Base-by-base conservation (phyloP, 2,888 invertebrate genomes). In the Steinernema carpocapsae region DNA sequence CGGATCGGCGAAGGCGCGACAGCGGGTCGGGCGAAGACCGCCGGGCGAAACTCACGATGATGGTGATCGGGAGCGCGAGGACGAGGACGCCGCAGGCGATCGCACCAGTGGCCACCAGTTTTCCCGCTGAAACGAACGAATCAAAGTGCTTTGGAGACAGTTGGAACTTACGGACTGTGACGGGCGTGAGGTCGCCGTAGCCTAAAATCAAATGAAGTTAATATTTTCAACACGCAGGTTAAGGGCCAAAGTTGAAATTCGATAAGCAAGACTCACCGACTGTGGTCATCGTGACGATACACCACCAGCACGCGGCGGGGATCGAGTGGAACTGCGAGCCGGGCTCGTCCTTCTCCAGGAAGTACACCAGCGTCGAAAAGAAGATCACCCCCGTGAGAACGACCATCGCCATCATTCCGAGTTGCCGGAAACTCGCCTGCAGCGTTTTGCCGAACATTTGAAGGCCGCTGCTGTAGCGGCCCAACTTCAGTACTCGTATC, bases 361-460 rank as follows among this genome's bases (percentile, higher is more conserved):
- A 85, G 75, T 85, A 85, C 29, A 85, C 82, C 12, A 85, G 75
- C 12, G 85, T 85, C 7, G 82, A 81, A 79, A 85, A 85, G 80
- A 85, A 85, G 29, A 85, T 84, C 64, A 85, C 84, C 12, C 85
- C 85, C 4, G 85, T 85, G 73, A 82, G 74, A 26, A 85, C 84
- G 10, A 85, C 85, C 83, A 85, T 84, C 4, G 82, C 83, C 85
- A 85, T 84, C 85, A 85, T 85, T 48, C 83, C 83, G 26, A 85
- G 74, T 76, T 84, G 84, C 19, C 84, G 79, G 78, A 52, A 71
- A 22, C 74, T 76, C 42, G 80, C 84, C 70, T 84, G 82, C 70
- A 85, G 73, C n/a, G 85, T 85, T 72, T 83, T 83, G 37, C 84
- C 85, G 72, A 85, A 85, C 82, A 85, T 84, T 78, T 85, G 85